These are phyloP conservation scores for Meiosimyza decipiens DNA, from an alignment of 2,888 invertebrate species.

Conservation along the genomic window DNA sequence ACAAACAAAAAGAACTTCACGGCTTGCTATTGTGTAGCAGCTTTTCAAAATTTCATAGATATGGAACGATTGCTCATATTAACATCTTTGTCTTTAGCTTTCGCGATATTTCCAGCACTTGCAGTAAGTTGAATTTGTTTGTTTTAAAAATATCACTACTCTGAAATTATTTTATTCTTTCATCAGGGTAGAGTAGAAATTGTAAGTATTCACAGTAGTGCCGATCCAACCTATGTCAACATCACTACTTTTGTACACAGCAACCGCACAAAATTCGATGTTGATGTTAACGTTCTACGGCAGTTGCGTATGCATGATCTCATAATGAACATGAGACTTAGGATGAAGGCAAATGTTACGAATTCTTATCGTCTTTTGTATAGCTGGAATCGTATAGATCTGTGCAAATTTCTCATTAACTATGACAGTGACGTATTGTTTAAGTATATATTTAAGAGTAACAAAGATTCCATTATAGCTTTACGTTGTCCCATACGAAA, in stretches of 20 bases:
- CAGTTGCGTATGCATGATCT: conserved; percentile 49
- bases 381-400: conserved; percentile 44
- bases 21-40: too few species aligned
- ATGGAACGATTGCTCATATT: too few species aligned
- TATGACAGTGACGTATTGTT: conserved; percentile 37
- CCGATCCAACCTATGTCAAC: conserved; percentile 44
- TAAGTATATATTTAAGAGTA: conserved; percentile 44
- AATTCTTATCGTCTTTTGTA: conserved; percentile 39
- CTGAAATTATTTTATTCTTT: neutral
- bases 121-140: too few species aligned
- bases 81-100: too few species aligned
- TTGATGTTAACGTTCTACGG: conserved; percentile 39
- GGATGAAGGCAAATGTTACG: neutral
- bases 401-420: conserved; percentile 48
- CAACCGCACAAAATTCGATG: conserved; percentile 44
- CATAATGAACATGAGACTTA: conserved; percentile 47
- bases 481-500: conserved; percentile 45
- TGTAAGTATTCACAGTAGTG: conserved; percentile 37
- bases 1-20: too few species aligned
- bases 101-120: too few species aligned
- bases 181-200: conserved; percentile 30
- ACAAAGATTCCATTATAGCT: conserved; percentile 33
- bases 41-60: too few species aligned
- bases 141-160: too few species aligned
- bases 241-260: conserved; percentile 32